A percentile compares a stretch with the other conserved stretches of the same genome.
phyloP scores from a whole-genome alignment of 2,797 vertebrate genomes.

The Pachyuromys duprasi region DNA sequence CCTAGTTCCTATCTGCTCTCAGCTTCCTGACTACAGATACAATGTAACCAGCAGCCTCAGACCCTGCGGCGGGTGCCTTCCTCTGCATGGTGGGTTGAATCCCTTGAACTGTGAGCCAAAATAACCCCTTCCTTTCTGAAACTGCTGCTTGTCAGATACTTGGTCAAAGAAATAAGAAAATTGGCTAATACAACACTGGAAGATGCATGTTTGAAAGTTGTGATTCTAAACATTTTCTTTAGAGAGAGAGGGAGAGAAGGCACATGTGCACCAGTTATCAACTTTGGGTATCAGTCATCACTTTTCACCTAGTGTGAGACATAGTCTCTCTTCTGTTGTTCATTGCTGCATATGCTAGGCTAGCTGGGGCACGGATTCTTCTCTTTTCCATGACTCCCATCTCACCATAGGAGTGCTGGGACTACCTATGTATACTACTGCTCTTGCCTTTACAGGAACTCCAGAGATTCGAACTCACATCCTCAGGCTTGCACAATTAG shows the following conservation, averaged over 20 bases:
- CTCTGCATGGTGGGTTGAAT: not conserved
- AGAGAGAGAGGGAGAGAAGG: too few relatives aligned
- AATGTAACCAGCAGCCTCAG: not conserved
- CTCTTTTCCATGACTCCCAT: not conserved
- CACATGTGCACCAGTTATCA: not conserved
- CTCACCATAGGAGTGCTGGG: not conserved
- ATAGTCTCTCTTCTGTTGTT: not conserved
- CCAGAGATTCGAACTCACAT: not conserved
- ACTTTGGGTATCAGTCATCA: not conserved
- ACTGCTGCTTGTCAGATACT: not conserved
- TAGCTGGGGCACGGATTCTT: not conserved
- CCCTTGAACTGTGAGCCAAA: not conserved
- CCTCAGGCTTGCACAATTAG: not conserved
- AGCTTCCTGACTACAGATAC: not conserved
- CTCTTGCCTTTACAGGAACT: not conserved
- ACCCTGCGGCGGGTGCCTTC: not conserved
- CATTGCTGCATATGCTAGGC: too few relatives aligned
- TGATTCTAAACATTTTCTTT: not conserved
- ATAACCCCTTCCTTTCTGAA: not conserved
- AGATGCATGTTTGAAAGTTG: not conserved
- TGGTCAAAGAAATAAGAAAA: not conserved
- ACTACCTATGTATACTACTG: not conserved
- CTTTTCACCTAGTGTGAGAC: not conserved
- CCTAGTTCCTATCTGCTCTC: not conserved
- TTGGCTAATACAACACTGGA: not conserved